Base-by-base conservation (phyloP, 2,888 invertebrate species). In the Sceliomorpha sp. region DNA sequence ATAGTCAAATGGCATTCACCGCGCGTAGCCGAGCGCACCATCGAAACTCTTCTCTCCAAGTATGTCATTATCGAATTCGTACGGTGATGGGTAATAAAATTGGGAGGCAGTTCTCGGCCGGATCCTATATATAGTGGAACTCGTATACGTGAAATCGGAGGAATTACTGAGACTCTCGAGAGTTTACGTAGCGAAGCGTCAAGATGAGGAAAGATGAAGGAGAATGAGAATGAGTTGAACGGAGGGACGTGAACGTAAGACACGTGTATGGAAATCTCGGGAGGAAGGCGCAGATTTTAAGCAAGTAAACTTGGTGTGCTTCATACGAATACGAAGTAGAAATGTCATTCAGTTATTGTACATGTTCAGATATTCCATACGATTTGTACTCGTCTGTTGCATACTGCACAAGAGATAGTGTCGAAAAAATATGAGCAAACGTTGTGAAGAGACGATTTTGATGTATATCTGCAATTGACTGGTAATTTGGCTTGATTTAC, bases 51-150 rank as follows among this genome's bases (percentile, higher is more conserved):
- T 71, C 72, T 63, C 72, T 58, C 68, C 72, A 73, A 75, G 77
- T 79, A 80, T 80, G 80, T 80, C 80, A 80, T 80, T 80, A 80
- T 80, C 80, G 77, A 76, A 77, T 79, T 80, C 75, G 71, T 75
- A 69, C 73, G 68, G 68, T 60, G 70, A 47, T 72, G 75, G 77
- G 69, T 74, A 80, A 80, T 82, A 82, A 82, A 81, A 79, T 77
- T 78, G 74, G 77, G 72, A 78, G 73, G 74, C 64, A 70, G 40
- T 66, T 67, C 70, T 51, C 56, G 67, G 37, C 37, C 42, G 1
- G 26, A 20, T 32, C 32, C 47, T 45, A 20, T 20, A 10, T 47
- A 32, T 47, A 47, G 32, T 47, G 47, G 34, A 47, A 32, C 34
- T 32, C 47, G 47, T 47, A 17, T 29, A 47, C 44, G 44, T 31